These are phyloP conservation scores for Adrianichthys oophorus DNA, from an alignment of 2,797 vertebrate genomes.

Conservation along the genomic window DNA sequence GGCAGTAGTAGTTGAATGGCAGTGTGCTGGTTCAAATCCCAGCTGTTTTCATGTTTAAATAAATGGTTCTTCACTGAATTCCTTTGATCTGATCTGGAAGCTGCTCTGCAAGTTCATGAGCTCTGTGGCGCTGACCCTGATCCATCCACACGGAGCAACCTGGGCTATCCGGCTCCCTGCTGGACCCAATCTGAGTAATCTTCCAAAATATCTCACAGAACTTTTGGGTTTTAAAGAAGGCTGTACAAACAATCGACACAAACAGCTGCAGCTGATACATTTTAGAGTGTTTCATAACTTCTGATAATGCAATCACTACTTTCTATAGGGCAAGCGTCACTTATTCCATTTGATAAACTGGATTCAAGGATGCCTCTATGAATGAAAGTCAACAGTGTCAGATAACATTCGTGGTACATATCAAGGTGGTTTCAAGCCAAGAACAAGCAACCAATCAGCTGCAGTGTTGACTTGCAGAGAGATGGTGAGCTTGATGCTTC, in stretches of 20 bases:
- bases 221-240: constrained; percentile 84
- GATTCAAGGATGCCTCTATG: constrained; percentile 87
- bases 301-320: constrained; percentile 62
- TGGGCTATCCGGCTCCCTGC: constrained; percentile 71
- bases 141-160: constrained; percentile 81
- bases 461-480: constrained; percentile 80
- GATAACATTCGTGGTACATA: neutral
- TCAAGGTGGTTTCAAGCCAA: constrained; percentile 70
- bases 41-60: neutral
- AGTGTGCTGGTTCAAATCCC: too few relatives aligned
- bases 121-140: constrained; percentile 70
- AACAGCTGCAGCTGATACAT: neutral
- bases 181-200: constrained; percentile 78
- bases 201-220: constrained; percentile 87
- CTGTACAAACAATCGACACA: constrained; percentile 76
- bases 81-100: constrained; percentile 93
- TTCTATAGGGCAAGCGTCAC: constrained; percentile 83
- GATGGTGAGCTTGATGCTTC: neutral
- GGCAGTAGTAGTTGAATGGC: too few relatives aligned
- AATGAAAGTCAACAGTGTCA: neutral
- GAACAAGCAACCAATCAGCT: constrained; percentile 86
- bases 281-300: neutral
- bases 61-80: constrained; percentile 5
- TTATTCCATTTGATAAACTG: constrained; percentile 84
- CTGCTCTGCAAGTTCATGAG: constrained; percentile 81